Percentiles rank a stretch among this genome's conserved stretches.
Evolutionary conservation across 2,888 invertebrate species (phyloP).

Genomic region (Noctua pronuba): DNA sequence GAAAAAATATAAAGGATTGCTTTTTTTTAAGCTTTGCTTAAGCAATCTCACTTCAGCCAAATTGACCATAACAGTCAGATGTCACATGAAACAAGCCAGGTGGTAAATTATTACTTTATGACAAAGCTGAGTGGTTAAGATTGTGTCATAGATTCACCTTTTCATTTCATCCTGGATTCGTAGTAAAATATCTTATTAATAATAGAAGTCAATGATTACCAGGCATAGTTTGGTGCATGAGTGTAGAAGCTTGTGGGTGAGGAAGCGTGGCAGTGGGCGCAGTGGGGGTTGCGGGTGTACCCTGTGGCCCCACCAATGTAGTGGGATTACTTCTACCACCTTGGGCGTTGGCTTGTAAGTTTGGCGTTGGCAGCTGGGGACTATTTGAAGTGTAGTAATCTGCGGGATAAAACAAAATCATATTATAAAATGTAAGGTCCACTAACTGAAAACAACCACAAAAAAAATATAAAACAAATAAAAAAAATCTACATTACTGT

Average conservation of each 20-base stretch:
- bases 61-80: slow-evolving; percentile 12
- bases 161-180: slow-evolving; percentile 2
- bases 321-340: slow-evolving; percentile 77
- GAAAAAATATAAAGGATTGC: background rate
- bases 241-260: slow-evolving; percentile 80
- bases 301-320: slow-evolving; percentile 79
- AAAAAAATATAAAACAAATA: background rate
- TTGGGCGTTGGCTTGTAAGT: slow-evolving; percentile 78
- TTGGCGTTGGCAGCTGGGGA: slow-evolving; percentile 84
- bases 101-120: slow-evolving; percentile 27
- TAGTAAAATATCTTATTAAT: slow-evolving; percentile 40
- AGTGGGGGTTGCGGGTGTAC: slow-evolving; percentile 76
- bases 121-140: slow-evolving; percentile 33
- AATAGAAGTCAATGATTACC: slow-evolving; percentile 73
- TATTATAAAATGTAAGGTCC: slow-evolving; percentile 2
- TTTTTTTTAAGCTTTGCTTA: background rate
- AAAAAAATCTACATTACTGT: slow-evolving; percentile 13
- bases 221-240: slow-evolving; percentile 83
- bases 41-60: slow-evolving; percentile 4
- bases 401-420: slow-evolving; percentile 63
- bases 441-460: background rate
- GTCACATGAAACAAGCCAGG: slow-evolving; percentile 40
- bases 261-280: slow-evolving; percentile 80
- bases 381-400: slow-evolving; percentile 83
- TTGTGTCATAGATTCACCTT: slow-evolving; percentile 21